These are phyloP conservation scores for Odontesthes bonariensis DNA, from an alignment of 2,113 vertebrate species.

Conservation along the genomic window DNA sequence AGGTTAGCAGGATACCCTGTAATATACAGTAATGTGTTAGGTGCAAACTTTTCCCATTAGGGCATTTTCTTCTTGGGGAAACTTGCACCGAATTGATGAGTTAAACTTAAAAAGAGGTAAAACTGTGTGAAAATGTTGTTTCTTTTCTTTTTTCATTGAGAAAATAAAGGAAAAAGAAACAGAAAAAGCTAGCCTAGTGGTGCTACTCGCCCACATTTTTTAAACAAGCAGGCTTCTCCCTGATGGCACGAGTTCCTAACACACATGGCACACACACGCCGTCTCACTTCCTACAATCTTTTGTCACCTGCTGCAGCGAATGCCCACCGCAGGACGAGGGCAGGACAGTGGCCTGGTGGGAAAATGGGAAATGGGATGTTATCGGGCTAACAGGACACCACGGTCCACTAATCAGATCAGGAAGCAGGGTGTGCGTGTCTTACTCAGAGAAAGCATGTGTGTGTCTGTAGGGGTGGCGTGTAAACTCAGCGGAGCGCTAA, in stretches of 20 bases:
- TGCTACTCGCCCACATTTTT: constrained; percentile 38
- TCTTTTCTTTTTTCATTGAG: constrained; percentile 8
- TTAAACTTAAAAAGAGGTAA: background rate
- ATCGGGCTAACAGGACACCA: constrained; percentile 73
- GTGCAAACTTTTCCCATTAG: constrained; percentile 37
- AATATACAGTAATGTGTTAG: background rate
- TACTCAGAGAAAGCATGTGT: constrained; percentile 18
- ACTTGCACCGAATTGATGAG: constrained; percentile 21
- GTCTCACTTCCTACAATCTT: constrained; percentile 66
- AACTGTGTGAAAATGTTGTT: background rate
- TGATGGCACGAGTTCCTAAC: constrained; percentile 33
- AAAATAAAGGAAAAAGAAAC: background rate
- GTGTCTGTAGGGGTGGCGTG: constrained; percentile 21
- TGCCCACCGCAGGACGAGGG: constrained; percentile 48
- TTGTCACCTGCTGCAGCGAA: constrained; percentile 68
- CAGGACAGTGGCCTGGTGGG: constrained; percentile 76
- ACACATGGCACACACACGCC: constrained; percentile 59
- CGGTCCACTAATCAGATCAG: constrained; percentile 84
- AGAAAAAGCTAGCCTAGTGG: constrained; percentile 2
- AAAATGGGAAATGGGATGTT: constrained; percentile 85
- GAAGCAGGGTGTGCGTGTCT: constrained; percentile 70
- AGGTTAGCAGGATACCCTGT: constrained; percentile 24
- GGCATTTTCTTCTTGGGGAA: constrained; percentile 21
- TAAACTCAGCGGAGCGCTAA: constrained; percentile 41
- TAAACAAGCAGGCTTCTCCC: constrained; percentile 2